A percentile compares a stretch with the other conserved stretches of the same genome.
These are phyloP conservation scores for Rhadinocentrus ornatus DNA, from an alignment of 2,797 vertebrate species.

Conservation along the genomic window DNA sequence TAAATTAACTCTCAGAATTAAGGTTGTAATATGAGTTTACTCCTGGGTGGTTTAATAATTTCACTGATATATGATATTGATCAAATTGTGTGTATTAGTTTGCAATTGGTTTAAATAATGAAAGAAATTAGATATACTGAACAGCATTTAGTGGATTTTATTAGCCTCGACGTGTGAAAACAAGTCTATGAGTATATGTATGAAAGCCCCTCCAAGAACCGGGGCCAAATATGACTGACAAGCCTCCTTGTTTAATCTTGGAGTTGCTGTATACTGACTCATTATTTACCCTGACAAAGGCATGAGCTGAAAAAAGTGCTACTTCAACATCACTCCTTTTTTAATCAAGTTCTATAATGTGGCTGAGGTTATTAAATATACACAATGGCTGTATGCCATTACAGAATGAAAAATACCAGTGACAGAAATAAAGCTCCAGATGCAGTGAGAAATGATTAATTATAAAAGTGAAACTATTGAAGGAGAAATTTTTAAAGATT, in stretches of 20 bases:
- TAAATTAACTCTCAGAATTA: background rate
- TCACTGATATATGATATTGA: background rate
- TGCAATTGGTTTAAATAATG: conserved; percentile 3
- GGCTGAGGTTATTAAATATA: conserved; percentile 23
- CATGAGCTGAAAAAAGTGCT: conserved; percentile 32
- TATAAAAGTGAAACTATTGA: background rate
- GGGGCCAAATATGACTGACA: conserved; percentile 18
- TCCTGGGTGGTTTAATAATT: background rate
- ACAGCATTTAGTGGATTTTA: background rate
- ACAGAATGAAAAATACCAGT: conserved; percentile 11
- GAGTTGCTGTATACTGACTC: conserved; percentile 16
- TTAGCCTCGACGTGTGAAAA: background rate
- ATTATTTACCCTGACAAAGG: conserved; percentile 37
- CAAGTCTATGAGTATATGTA: conserved; percentile 13
- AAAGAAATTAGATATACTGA: background rate
- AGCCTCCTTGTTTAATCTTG: conserved; percentile 12
- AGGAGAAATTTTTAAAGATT: background rate
- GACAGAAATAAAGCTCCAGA: background rate
- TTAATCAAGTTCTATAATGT: conserved; percentile 15
- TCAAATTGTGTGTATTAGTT: background rate
- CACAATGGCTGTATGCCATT: conserved; percentile 7
- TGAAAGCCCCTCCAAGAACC: conserved; percentile 3
- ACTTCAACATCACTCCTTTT: conserved; percentile 3
- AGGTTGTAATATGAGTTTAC: background rate
- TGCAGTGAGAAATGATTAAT: conserved; percentile 12